Conservation (phyloP, 2,888 invertebrate genomes). For the Calephelis perditalis region DNA sequence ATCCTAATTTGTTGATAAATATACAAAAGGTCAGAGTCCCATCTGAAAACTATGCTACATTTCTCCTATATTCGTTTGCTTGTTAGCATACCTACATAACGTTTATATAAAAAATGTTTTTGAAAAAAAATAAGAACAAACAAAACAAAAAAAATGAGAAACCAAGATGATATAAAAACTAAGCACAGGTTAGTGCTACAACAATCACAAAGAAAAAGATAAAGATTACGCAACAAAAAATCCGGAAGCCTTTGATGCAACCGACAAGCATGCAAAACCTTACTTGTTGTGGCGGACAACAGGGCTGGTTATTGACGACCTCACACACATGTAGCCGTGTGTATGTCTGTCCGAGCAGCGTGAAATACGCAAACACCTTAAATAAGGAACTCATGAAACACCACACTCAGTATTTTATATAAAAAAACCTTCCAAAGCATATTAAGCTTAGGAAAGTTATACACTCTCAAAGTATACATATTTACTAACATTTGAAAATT, state of each 20-base stretch:
- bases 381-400: conserved; percentile 29
- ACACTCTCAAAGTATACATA: not conserved
- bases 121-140: too few relatives aligned
- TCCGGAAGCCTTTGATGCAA: conserved; percentile 18
- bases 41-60: too few relatives aligned
- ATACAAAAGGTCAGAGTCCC: too few relatives aligned
- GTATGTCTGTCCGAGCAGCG: conserved; percentile 86
- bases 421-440: not conserved
- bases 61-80: too few relatives aligned
- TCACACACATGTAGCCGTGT: conserved; percentile 94
- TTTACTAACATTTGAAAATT: not conserved
- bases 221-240: conserved; percentile 13
- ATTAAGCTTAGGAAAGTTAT: not conserved
- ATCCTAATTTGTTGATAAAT: too few relatives aligned
- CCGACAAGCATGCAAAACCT: conserved; percentile 38
- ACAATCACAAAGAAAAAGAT: too few relatives aligned
- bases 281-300: conserved; percentile 85
- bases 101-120: too few relatives aligned
- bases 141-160: too few relatives aligned
- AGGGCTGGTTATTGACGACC: conserved; percentile 88
- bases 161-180: too few relatives aligned
- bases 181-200: too few relatives aligned
- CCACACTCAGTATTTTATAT: not conserved
- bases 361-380: conserved; percentile 63
- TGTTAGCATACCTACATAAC: too few relatives aligned